Conservation (phyloP, 92 coral and sea anemone species). For the Metridium senile region DNA sequence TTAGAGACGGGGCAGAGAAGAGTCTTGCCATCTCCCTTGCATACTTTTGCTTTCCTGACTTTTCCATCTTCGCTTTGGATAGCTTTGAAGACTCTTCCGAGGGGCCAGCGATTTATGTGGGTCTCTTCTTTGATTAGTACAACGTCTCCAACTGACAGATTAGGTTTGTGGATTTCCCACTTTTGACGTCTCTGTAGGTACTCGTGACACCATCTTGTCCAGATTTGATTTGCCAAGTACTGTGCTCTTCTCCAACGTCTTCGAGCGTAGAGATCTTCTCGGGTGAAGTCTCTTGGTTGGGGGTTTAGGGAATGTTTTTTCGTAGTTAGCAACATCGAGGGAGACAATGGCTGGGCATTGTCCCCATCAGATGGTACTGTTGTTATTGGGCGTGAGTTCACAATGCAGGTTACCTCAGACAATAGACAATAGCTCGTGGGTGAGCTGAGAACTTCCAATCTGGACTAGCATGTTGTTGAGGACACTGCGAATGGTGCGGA, state of each 20-base stretch:
- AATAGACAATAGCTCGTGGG: not conserved
- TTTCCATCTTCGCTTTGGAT: constrained; percentile 35
- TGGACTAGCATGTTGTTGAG: not conserved
- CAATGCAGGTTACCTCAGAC: constrained; percentile 16
- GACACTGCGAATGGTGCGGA: not conserved
- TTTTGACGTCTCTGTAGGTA: constrained; percentile 46
- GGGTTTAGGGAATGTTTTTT: constrained; percentile 28
- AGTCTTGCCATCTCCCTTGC: not conserved
- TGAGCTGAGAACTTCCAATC: not conserved
- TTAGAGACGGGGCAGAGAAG: not conserved
- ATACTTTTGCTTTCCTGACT: constrained; percentile 38
- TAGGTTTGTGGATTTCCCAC: constrained; percentile 25
- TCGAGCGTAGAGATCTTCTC: constrained; percentile 50
- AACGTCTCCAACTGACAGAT: constrained; percentile 42
- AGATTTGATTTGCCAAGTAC: constrained; percentile 51
- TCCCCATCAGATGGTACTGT: constrained; percentile 3
- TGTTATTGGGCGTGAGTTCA: constrained; percentile 23
- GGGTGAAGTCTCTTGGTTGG: constrained; percentile 26
- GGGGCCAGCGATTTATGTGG: constrained; percentile 48
- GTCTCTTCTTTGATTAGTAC: constrained; percentile 37
- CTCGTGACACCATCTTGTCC: constrained; percentile 50
- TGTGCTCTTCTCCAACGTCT: constrained; percentile 57
- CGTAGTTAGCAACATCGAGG: constrained; percentile 31
- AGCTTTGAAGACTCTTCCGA: constrained; percentile 36
- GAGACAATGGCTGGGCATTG: constrained; percentile 11